Percentiles rank a stretch among this genome's conserved stretches.
These are phyloP conservation scores for Phrixothrix hirtus DNA, from an alignment of 2,888 invertebrate species.

Conservation along the genomic window DNA sequence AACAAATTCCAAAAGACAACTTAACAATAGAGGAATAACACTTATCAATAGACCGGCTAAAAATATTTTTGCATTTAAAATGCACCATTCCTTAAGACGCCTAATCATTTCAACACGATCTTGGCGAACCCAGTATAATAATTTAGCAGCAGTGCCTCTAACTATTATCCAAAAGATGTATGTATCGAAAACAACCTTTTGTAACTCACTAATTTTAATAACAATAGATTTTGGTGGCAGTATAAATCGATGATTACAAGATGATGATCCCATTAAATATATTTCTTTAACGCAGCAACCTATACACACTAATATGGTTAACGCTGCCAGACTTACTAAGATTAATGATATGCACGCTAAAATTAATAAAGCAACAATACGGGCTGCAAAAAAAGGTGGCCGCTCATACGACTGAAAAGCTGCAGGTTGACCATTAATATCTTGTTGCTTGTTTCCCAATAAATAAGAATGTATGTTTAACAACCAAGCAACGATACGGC, in stretches of 20 bases:
- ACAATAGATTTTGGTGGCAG: constrained; percentile 20
- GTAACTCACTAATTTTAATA: constrained; percentile 83
- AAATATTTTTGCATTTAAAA: constrained; percentile 75
- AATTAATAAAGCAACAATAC: constrained; percentile 69
- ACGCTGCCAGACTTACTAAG: constrained; percentile 78
- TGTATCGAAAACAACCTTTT: constrained; percentile 92
- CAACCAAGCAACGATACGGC: constrained; percentile 78
- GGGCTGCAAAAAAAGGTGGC: constrained; percentile 79
- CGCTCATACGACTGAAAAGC: constrained; percentile 85
- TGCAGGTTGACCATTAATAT: constrained; percentile 41
- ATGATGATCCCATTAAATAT: constrained; percentile 70
- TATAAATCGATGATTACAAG: constrained; percentile 50
- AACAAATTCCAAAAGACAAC: constrained; percentile 84
- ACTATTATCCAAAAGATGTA: constrained; percentile 95
- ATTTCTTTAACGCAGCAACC: constrained; percentile 86
- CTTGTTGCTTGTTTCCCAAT: constrained; percentile 67
- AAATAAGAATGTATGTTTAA: constrained; percentile 89
- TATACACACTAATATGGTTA: constrained; percentile 90
- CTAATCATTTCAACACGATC: constrained; percentile 78
- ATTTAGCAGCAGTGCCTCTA: constrained; percentile 77
- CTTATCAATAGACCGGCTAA: constrained; percentile 78
- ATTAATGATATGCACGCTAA: constrained; percentile 85
- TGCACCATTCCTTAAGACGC: constrained; percentile 72
- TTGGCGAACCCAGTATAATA: constrained; percentile 86
- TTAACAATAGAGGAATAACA: constrained; percentile 89